Evolutionary conservation across 2,113 vertebrate species (phyloP).

Genomic region (Sus scrofa): T2T-Sscrofa CM000828.6:60020001-60020500

Average conservation of each 20-base stretch:
- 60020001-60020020: conserved; percentile 39
- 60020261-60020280: background rate
- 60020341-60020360: background rate
- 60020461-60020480: background rate
- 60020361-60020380: background rate
- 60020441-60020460: background rate
- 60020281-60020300: background rate
- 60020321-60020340: background rate
- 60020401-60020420: background rate
- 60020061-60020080: background rate
- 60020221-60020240: background rate
- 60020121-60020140: background rate
- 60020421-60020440: background rate
- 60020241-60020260: background rate
- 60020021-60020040: conserved; percentile 37
- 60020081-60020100: background rate
- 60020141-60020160: background rate
- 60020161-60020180: background rate
- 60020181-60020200: conserved; percentile 26
- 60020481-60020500: background rate
- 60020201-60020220: too few relatives aligned
- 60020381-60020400: background rate
- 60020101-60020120: background rate
- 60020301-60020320: background rate
- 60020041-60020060: background rate